Percentiles rank a stretch among this genome's conserved stretches.
Evolutionary conservation across 2,113 vertebrate species (phyloP).

Genomic region (Trichomycterus rosablanca): DNA sequence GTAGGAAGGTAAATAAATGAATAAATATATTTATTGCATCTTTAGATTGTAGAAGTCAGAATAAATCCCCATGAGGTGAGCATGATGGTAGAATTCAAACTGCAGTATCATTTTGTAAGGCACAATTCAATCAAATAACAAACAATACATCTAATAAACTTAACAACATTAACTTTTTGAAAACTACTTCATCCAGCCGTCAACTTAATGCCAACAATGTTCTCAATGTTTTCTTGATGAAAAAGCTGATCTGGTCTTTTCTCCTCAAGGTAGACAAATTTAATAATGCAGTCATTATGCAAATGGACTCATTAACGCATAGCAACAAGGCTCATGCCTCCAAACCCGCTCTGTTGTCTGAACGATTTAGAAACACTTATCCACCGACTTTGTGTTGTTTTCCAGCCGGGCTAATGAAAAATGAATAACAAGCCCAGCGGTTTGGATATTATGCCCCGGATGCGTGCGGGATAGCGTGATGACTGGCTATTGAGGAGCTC

Average conservation of each 20-base stretch:
- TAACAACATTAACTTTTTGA: no score
- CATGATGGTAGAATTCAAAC: no score
- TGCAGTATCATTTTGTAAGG: no score
- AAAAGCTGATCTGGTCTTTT: slow-evolving; percentile 30
- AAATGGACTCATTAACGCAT: slow-evolving; percentile 80
- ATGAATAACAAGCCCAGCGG: slow-evolving; percentile 47
- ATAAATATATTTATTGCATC: no score
- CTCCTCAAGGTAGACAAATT: slow-evolving; percentile 79
- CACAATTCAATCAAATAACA: no score
- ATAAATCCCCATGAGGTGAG: no score
- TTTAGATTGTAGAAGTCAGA: no score
- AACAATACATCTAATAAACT: no score
- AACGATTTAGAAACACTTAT: slow-evolving; percentile 66
- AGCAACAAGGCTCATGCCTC: slow-evolving; percentile 70
- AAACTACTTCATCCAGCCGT: no score
- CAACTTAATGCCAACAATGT: no score
- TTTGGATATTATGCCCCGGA: slow-evolving; percentile 49
- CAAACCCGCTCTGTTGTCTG: slow-evolving; percentile 74
- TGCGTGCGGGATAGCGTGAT: slow-evolving; percentile 27
- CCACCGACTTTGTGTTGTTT: slow-evolving; percentile 67
- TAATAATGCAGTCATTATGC: slow-evolving; percentile 86
- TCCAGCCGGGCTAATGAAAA: slow-evolving; percentile 67
- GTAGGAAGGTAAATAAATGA: no score
- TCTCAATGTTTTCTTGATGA: no score
- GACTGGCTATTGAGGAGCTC: not conserved